Evolutionary conservation across 2,113 vertebrate species (phyloP), one percentile per base, ranked within the genome.

Genomic region (Scomber scombrus): DNA sequence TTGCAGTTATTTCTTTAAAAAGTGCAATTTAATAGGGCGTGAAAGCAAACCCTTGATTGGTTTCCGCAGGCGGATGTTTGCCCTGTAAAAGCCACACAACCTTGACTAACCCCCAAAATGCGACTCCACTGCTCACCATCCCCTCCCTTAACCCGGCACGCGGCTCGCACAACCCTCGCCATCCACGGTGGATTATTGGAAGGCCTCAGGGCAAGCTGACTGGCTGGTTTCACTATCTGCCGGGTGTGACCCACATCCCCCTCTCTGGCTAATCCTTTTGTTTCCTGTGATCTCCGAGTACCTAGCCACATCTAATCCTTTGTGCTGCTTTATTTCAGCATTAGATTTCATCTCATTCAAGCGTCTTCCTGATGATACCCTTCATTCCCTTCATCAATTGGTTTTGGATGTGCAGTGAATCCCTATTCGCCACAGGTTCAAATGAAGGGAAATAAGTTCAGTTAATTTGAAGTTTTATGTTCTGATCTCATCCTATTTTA

Each of bases 181-280:
- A 56, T 71, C 72, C 60, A 14, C 56, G 63, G 46, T 79, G 88
- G 91, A 90, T 91, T 90, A 89, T 21, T 40, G 56, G 63, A 64
- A 66, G 66, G 83, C 88, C 88, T 78, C 12, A 3, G 51, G 75
- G 81, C 73, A 65, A 72, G 40, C 61, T 74, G 86, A 85, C 77
- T 81, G 90, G 71, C 84, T 85, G 83, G 82, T 91, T 93, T 90
- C 82, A 89, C 75, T 89, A 67, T 88, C 74, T 71, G 76, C 79
- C 61, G 62, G 68, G 63, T 86, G 71, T 94, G 93, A 95, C 91
- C 93, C 92, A 94, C 85, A 93, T 94, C 81, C 68, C 69, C 65
- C 71, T 85, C 70, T 71, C 69, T 4, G 12, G 71, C 74, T 93
- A 94, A 95, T 94, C 92, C 93, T 80, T 92, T 91, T 88, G 91